Evolutionary conservation across 2,113 vertebrate species (phyloP).

Genomic region (Anguilla japonica): DNA sequence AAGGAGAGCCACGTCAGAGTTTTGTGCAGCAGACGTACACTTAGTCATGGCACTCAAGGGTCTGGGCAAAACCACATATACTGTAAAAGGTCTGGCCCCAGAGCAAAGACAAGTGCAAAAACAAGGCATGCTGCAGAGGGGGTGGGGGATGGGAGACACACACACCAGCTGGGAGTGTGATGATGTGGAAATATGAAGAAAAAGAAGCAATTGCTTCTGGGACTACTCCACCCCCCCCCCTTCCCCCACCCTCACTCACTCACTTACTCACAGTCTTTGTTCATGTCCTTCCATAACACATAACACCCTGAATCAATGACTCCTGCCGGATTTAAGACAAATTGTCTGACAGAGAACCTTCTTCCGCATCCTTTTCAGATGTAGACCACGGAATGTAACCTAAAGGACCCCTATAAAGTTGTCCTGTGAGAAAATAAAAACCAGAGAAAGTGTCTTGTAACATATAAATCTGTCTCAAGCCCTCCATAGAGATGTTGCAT

Average conservation of each 20-base stretch:
- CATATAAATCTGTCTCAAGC: not conserved
- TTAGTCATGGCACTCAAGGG: conserved; percentile 22
- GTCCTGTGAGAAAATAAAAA: not conserved
- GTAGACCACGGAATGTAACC: not conserved
- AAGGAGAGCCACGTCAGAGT: conserved; percentile 32
- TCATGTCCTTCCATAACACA: not conserved
- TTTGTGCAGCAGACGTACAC: not conserved
- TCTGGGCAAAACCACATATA: conserved; percentile 12
- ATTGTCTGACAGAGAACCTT: not conserved
- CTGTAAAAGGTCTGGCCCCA: conserved; percentile 3
- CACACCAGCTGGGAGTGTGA: not conserved
- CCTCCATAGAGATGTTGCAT: not conserved
- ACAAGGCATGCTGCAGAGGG: conserved; percentile 42
- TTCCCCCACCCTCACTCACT: not conserved
- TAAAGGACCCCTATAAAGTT: not conserved
- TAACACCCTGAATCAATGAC: not conserved
- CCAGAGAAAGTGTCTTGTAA: not conserved
- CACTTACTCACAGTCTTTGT: not conserved
- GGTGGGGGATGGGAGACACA: conserved; percentile 14
- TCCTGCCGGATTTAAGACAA: not conserved
- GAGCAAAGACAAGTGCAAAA: conserved; percentile 55
- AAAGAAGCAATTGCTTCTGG: conserved; percentile 33
- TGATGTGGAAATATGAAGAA: conserved; percentile 21
- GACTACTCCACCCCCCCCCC: not conserved
- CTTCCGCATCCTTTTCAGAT: not conserved